These are phyloP conservation scores for Pilophorus perplexus DNA, from an alignment of 2,888 invertebrate genomes.

Conservation along the genomic window DNA sequence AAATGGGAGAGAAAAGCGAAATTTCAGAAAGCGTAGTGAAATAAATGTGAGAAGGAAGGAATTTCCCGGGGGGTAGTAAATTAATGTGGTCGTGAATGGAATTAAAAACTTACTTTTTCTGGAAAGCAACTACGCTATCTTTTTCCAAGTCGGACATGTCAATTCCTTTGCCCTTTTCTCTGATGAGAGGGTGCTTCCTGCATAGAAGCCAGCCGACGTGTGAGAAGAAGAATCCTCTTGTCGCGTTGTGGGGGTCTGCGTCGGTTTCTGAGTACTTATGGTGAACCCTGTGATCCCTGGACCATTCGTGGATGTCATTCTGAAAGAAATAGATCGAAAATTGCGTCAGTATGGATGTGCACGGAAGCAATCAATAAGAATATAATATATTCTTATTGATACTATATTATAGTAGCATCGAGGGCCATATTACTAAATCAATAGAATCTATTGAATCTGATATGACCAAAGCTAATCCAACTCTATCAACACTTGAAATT, in stretches of 20 bases:
- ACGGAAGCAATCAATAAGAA: not conserved
- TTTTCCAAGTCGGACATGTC: slow-evolving; percentile 78
- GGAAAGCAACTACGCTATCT: slow-evolving; percentile 82
- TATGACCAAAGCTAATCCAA: no score
- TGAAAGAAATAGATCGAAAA: slow-evolving; percentile 33
- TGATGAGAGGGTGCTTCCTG: slow-evolving; percentile 87
- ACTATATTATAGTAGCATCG: no score
- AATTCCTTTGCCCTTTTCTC: slow-evolving; percentile 77
- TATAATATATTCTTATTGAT: no score
- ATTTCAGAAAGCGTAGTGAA: no score
- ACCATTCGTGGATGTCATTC: slow-evolving; percentile 52
- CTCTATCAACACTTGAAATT: no score
- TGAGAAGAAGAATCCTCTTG: slow-evolving; percentile 90
- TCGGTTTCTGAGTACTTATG: slow-evolving; percentile 93
- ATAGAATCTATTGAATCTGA: no score
- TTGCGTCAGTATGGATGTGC: not conserved
- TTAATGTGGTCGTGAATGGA: no score
- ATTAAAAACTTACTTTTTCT: slow-evolving; percentile 86
- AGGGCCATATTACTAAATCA: no score
- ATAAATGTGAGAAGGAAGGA: no score
- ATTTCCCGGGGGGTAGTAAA: no score
- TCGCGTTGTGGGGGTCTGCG: slow-evolving; percentile 91
- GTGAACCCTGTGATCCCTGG: slow-evolving; percentile 68
- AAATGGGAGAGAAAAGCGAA: no score
- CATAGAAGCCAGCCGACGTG: slow-evolving; percentile 93